Percentiles rank a stretch among this genome's conserved stretches.
Conservation (phyloP, 2,888 invertebrate genomes). For the Rhynchonema sp. region DNA sequence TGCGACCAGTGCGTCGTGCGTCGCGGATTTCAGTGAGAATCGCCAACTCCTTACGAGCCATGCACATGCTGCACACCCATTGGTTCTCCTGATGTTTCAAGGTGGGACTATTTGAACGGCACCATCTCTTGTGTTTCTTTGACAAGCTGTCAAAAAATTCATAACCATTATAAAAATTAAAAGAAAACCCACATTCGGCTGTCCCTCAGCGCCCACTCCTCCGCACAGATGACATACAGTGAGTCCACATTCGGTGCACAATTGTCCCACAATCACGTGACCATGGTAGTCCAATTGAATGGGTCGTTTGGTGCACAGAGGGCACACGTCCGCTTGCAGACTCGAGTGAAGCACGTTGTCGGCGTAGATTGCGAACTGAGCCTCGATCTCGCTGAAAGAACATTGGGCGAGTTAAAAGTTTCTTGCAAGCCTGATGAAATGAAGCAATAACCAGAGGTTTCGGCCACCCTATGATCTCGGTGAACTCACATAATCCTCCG, state of each 20-base stretch:
- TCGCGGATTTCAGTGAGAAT: not conserved
- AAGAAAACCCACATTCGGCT: too few species aligned
- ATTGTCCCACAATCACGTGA: conserved; percentile 3
- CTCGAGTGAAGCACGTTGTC: not conserved
- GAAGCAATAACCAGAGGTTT: not conserved
- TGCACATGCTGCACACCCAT: conserved; percentile 8
- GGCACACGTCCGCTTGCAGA: not conserved
- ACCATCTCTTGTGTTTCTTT: too few species aligned
- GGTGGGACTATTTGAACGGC: too few species aligned
- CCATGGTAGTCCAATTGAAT: not conserved
- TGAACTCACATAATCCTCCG: not conserved
- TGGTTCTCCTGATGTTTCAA: not conserved
- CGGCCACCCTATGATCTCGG: not conserved
- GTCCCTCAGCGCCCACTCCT: not conserved
- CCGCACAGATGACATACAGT: conserved; percentile 7
- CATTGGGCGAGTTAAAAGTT: not conserved
- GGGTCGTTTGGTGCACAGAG: not conserved
- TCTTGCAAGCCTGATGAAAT: not conserved
- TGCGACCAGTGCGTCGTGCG: too few species aligned
- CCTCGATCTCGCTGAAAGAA: conserved; percentile 7
- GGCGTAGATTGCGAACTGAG: conserved; percentile 4
- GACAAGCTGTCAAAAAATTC: too few species aligned
- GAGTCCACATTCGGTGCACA: conserved; percentile 5
- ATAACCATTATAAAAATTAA: too few species aligned
- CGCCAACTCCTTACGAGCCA: conserved; percentile 5